Evolutionary conservation across 2,888 invertebrate genomes (phyloP), one percentile per base, ranked within the genome.

Genomic region (Euspilapteryx auroguttella): DNA sequence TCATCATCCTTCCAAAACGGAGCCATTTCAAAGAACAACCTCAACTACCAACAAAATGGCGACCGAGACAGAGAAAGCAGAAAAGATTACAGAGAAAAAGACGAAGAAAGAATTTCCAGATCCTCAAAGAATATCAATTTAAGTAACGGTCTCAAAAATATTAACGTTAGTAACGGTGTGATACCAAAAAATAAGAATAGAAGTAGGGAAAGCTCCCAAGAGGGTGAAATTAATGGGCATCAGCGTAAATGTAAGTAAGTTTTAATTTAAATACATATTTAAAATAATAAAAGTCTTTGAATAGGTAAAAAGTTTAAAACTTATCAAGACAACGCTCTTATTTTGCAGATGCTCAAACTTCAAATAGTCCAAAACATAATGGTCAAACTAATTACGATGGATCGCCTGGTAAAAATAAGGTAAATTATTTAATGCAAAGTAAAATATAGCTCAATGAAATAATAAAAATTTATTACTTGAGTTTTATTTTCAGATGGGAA

Each of bases 321-420:
- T 17, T 36, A 34, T 34, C 30, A 17, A 17, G 17, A 17, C 8
- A 8, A 8, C 17, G 17, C 17, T 17, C 17, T 17, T 17, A 17
- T 40, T 49, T 57, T 61, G 32, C 42, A 73, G 73, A 56, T 41
- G 40, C 44, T 23, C 51, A 61, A 5, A 17, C 17, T 48, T 55
- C 56, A 33, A 32, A 25, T 17, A 73, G 66, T 46, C 65, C 69
- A 30, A 65, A 61, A 43, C 65, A 65, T 38, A 62, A 61, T 41
- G 8, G 8, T 8, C 17, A 17, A 6, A 54, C 53, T 37, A 75
- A 58, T 41, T 71, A 64, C 37, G 73, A 73, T 44, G 61, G 65
- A 31, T 75, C 73, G 14, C 73, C 73, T 24, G 71, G 62, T 40
- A 73, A 66, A 54, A 65, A 47, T 47, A 68, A 76, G 56, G 73